A percentile compares a stretch with the other conserved stretches of the same genome.
Conservation (phyloP, 1,140 invertebrate genomes). For the Sminthurides bifidus region DNA sequence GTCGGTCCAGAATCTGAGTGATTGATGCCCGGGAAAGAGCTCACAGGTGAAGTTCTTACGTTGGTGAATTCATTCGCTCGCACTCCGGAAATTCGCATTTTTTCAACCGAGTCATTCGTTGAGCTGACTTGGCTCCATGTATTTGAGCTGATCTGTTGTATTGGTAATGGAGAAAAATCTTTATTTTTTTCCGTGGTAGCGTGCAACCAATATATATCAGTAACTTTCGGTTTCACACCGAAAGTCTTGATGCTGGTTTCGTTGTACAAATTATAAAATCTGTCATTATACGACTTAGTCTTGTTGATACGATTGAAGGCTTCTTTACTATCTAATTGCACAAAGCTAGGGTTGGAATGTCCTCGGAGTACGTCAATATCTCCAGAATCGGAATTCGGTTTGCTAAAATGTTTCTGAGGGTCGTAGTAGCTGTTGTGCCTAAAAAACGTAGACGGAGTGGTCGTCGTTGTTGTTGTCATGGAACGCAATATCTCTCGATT, state of each 20-base stretch:
- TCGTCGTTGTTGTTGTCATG: slow-evolving; percentile 36
- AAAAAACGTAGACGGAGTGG: slow-evolving; percentile 3
- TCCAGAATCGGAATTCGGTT: background rate
- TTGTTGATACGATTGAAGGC: slow-evolving; percentile 2
- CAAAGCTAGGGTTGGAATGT: slow-evolving; percentile 7
- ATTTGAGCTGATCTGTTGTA: too few relatives aligned
- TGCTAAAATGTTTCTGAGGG: slow-evolving; percentile 15
- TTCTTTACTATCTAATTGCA: slow-evolving; percentile 15
- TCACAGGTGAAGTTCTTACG: too few relatives aligned
- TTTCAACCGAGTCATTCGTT: too few relatives aligned
- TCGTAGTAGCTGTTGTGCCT: slow-evolving; percentile 5
- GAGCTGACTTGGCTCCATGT: too few relatives aligned
- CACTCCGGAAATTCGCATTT: too few relatives aligned
- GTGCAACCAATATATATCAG: background rate
- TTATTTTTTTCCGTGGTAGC: background rate
- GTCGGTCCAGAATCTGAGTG: too few relatives aligned
- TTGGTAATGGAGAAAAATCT: too few relatives aligned
- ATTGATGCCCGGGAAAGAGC: too few relatives aligned
- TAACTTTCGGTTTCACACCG: background rate
- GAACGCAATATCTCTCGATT: slow-evolving; percentile 51
- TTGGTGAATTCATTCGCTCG: too few relatives aligned
- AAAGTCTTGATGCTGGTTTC: background rate
- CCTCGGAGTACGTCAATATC: background rate
- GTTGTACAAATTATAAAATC: slow-evolving; percentile 25
- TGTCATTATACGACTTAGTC: slow-evolving; percentile 19